These are phyloP conservation scores for Pterocles burchelli DNA, from an alignment of 2,113 vertebrate species.

Conservation along the genomic window DNA sequence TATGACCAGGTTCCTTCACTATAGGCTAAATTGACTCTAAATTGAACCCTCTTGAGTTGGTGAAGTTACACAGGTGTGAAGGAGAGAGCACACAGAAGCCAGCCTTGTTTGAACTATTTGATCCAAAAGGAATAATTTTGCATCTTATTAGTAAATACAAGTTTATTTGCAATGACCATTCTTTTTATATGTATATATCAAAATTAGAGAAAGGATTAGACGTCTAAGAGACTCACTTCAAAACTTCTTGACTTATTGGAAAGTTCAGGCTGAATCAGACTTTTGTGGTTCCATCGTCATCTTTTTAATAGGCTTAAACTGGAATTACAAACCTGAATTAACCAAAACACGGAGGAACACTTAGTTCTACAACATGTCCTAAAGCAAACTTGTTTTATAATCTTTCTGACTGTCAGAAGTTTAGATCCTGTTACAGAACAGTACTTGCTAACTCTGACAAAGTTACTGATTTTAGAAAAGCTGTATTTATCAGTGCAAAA, in stretches of 20 bases:
- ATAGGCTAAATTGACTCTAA: background rate
- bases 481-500: background rate
- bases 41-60: background rate
- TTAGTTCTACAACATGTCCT: background rate
- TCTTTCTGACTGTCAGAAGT: background rate
- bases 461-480: background rate
- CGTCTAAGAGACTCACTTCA: background rate
- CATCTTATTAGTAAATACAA: background rate
- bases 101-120: background rate
- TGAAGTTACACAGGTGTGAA: slow-evolving; percentile 1
- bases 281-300: background rate
- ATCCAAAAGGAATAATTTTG: background rate
- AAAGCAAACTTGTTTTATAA: background rate
- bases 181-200: background rate
- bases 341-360: background rate
- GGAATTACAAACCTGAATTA: background rate
- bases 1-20: background rate
- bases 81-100: background rate
- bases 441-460: background rate
- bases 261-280: background rate
- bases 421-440: background rate
- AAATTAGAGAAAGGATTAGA: background rate
- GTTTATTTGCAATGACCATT: background rate
- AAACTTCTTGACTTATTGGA: background rate
- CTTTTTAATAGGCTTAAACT: background rate